Evolutionary conservation across 2,797 vertebrate genomes (phyloP), one percentile per base, ranked within the genome.

Genomic region (Syngnathus acus): DNA sequence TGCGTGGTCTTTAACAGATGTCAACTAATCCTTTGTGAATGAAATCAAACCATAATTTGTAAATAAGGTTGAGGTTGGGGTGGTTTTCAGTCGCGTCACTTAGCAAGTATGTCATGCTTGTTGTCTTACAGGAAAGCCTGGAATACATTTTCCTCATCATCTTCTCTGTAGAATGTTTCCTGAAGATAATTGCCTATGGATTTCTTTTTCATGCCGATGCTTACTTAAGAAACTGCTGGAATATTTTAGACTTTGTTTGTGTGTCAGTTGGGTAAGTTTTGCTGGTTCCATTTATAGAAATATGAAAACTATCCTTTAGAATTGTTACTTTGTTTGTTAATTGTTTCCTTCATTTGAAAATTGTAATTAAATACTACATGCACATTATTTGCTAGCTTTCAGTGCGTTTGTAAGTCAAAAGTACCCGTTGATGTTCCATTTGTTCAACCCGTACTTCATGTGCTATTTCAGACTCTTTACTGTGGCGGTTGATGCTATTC

Each of bases 71-170:
- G 10, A 32, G 32, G 13, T 16, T 17, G 54, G 37, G 13, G 17
- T 48, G 3, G 7, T 37, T 19, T 37, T 32, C 23, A 62, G 21
- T 26, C 14, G 1, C 16, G n/a, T 32, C 17, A 10, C 19, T 51
- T n/a, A 21, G 21, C 50, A 23, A 10, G 32, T 40, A 14, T 45
- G 17, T 32, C 17, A 10, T 43, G 70, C 10, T 50, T 61, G 17
- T 70, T 65, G 19, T 72, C 48, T 83, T 64, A 0, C 88, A 98
- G 95, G 95, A 98, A 80, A 97, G 95, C 72, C 84, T 98, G 0
- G 95, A 98, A 78, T 96, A 96, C 11, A 93, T 96, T 82, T 98
- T 98, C 82, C 93, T 97, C 69, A 90, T 94, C 61, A 91, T 98
- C 83, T 98, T 97, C 90, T 94, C 95, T 26, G 81, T 95, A 0